phyloP scores from a whole-genome alignment of 2,888 invertebrate species.

The Odontocolon sp. region DNA sequence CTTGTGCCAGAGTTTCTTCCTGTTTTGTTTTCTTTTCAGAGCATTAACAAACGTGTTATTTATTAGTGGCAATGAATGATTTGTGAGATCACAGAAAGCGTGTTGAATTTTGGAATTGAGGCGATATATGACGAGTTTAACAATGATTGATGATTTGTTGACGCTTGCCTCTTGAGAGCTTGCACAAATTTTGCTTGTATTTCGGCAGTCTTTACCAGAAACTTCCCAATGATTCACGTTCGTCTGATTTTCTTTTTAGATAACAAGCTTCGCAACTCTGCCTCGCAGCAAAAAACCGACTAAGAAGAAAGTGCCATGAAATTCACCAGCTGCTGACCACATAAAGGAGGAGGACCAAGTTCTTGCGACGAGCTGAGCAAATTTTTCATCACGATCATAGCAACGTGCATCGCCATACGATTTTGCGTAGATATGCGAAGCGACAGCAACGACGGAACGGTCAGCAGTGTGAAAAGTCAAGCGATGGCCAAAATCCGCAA shows the following conservation, averaged over 20 bases:
- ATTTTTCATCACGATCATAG: conserved; percentile 14
- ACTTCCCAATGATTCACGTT: not conserved
- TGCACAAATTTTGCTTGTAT: conserved; percentile 37
- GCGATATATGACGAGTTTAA: conserved; percentile 17
- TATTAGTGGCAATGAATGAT: conserved; percentile 18
- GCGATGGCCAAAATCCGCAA: conserved; percentile 23
- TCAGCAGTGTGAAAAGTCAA: conserved; percentile 38
- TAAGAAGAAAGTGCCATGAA: conserved; percentile 85
- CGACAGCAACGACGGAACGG: not conserved
- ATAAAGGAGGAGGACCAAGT: conserved; percentile 74
- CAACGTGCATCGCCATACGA: conserved; percentile 5
- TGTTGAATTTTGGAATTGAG: conserved; percentile 12
- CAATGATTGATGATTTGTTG: conserved; percentile 11
- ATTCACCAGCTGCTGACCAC: conserved; percentile 70
- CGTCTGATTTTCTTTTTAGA: conserved; percentile 82
- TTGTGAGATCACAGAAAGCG: conserved; percentile 5
- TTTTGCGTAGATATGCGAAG: not conserved
- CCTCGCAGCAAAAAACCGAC: conserved; percentile 88
- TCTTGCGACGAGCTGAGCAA: conserved; percentile 53
- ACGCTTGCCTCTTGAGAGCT: conserved; percentile 24
- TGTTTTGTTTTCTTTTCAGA: conserved; percentile 6
- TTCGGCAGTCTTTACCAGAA: not conserved
- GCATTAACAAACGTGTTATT: conserved; percentile 43
- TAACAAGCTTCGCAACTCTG: conserved; percentile 87
- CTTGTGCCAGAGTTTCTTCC: conserved; percentile 18